A percentile compares a stretch with the other conserved stretches of the same genome.
phyloP scores from a whole-genome alignment of 2,113 vertebrate species.

The Glaucomys volans region DNA sequence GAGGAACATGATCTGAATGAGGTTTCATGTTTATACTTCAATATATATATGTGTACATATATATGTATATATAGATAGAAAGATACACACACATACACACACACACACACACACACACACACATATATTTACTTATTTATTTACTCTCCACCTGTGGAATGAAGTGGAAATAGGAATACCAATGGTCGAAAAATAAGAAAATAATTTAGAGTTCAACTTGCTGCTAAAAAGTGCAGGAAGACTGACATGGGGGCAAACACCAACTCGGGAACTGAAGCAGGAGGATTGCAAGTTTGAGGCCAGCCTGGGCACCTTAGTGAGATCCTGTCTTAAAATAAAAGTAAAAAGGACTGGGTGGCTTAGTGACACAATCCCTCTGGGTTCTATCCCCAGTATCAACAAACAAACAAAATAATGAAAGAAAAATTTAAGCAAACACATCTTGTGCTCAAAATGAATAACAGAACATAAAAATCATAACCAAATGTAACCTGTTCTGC shows the following conservation, averaged over 20 bases:
- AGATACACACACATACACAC: too few relatives aligned
- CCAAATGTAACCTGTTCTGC: not conserved
- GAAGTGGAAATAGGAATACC: not conserved
- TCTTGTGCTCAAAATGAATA: not conserved
- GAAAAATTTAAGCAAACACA: not conserved
- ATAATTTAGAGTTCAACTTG: not conserved
- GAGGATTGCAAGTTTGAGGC: too few relatives aligned
- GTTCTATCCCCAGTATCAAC: too few relatives aligned
- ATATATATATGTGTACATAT: not conserved
- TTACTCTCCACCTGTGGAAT: not conserved
- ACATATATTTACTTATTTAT: not conserved
- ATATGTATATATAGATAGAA: too few relatives aligned
- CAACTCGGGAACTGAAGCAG: too few relatives aligned
- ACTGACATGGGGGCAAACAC: too few relatives aligned
- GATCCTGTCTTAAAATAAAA: too few relatives aligned
- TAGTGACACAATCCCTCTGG: too few relatives aligned
- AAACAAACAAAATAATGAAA: not conserved
- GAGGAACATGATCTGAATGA: not conserved
- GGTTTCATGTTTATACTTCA: not conserved
- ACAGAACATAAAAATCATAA: not conserved
- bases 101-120: too few relatives aligned
- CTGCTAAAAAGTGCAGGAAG: not conserved
- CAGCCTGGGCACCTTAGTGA: too few relatives aligned
- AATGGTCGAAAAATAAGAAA: not conserved
- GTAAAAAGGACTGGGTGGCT: too few relatives aligned